Conservation (phyloP, 2,797 vertebrate genomes). For the Trematomus bernacchii region DNA sequence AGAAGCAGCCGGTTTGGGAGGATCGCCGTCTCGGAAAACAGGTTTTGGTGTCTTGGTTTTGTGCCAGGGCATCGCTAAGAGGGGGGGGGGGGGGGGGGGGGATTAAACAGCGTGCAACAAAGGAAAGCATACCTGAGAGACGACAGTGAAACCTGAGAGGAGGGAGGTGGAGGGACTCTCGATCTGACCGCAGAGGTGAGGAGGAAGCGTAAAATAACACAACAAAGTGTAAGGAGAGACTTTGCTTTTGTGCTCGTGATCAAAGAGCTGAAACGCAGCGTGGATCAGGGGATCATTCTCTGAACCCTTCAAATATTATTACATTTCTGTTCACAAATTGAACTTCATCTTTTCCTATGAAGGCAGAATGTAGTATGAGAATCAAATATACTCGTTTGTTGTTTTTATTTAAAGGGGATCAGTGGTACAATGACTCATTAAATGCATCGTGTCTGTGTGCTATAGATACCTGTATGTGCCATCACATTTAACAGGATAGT, state of each 20-base stretch:
- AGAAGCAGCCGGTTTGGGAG: not conserved
- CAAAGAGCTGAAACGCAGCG: not conserved
- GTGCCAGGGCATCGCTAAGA: slow-evolving; percentile 3
- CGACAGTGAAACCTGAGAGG: slow-evolving; percentile 66
- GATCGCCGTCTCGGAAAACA: slow-evolving; percentile 28
- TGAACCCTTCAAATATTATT: not conserved
- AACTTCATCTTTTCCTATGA: too few species aligned
- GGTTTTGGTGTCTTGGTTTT: slow-evolving; percentile 39
- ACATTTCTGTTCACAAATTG: too few species aligned
- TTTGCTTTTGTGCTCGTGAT: not conserved
- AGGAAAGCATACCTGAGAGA: slow-evolving; percentile 53
- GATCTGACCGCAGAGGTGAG: not conserved
- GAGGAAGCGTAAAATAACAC: not conserved
- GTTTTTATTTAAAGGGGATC: too few species aligned
- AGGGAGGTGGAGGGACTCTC: slow-evolving; percentile 23
- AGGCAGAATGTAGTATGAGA: too few species aligned
- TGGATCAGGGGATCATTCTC: not conserved
- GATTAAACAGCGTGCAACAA: not conserved
- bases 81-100: not conserved
- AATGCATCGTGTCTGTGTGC: too few species aligned
- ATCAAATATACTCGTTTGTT: too few species aligned
- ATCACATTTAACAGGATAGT: too few species aligned
- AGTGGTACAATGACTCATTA: too few species aligned
- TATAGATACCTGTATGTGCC: too few species aligned
- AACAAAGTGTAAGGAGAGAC: not conserved